phyloP scores from a whole-genome alignment of 2,888 invertebrate genomes.

The Synanthedon myopaeformis region DNA sequence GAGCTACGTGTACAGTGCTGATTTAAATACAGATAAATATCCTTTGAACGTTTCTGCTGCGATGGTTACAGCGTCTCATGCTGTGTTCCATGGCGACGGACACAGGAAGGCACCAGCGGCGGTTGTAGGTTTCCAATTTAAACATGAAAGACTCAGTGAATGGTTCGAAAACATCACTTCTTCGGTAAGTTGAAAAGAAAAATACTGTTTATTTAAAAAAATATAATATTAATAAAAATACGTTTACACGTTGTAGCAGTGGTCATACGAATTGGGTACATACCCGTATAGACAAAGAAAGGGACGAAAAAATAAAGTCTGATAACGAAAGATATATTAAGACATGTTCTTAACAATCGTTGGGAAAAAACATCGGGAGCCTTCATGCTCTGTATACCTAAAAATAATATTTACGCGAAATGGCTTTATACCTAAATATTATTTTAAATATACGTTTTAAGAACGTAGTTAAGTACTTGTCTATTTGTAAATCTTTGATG shows the following conservation, averaged over 20 bases:
- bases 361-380: too few relatives aligned
- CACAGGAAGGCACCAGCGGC: constrained; percentile 75
- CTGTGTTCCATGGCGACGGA: constrained; percentile 77
- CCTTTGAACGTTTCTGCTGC: constrained; percentile 73
- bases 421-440: too few relatives aligned
- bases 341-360: too few relatives aligned
- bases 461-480: too few relatives aligned
- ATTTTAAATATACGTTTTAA: too few relatives aligned
- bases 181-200: constrained; percentile 62
- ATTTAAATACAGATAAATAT: constrained; percentile 45
- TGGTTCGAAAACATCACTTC: constrained; percentile 85
- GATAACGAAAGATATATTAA: too few relatives aligned
- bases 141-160: constrained; percentile 79
- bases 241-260: neutral
- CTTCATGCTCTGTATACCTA: too few relatives aligned
- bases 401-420: too few relatives aligned
- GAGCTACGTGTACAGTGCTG: constrained; percentile 80
- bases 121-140: constrained; percentile 84
- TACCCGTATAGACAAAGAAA: too few relatives aligned
- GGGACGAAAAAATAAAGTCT: too few relatives aligned
- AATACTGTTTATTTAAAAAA: neutral
- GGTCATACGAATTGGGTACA: too few relatives aligned
- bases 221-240: neutral
- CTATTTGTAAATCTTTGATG: too few relatives aligned
- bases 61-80: constrained; percentile 87